These are phyloP conservation scores for Motacilla tschutschensis DNA, from an alignment of 2,113 vertebrate species.

Conservation along the genomic window DNA sequence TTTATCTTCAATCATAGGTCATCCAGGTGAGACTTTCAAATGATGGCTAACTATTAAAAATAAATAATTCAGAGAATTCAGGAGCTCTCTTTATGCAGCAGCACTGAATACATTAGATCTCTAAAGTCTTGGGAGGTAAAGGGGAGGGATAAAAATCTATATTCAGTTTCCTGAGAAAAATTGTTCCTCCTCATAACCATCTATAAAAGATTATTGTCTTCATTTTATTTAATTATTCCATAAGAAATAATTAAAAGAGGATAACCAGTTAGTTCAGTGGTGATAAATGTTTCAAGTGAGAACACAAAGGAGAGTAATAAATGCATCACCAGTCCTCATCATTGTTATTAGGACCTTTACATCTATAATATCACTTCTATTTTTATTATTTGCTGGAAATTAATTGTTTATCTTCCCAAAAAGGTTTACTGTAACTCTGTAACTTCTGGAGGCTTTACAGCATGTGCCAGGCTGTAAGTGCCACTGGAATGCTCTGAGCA, in stretches of 20 bases:
- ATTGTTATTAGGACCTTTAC: conserved; percentile 43
- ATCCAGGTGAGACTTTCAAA: conserved; percentile 44
- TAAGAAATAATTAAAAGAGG: conserved; percentile 71
- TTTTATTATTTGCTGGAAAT: conserved; percentile 65
- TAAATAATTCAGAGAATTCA: conserved; percentile 49
- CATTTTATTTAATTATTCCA: conserved; percentile 73
- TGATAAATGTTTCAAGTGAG: conserved; percentile 60
- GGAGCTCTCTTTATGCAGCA: background rate
- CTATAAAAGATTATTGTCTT: conserved; percentile 73
- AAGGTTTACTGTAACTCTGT: conserved; percentile 26
- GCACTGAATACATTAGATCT: background rate
- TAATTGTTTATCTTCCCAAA: conserved; percentile 44
- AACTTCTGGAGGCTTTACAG: background rate
- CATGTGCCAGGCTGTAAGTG: background rate
- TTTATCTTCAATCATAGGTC: conserved; percentile 36
- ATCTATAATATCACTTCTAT: conserved; percentile 53
- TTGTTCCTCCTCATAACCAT: conserved; percentile 56
- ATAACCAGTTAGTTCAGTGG: conserved; percentile 52
- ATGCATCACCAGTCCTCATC: conserved; percentile 32
- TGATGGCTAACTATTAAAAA: conserved; percentile 46
- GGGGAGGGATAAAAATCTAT: background rate
- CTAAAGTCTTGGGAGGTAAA: background rate
- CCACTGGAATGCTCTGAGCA: background rate
- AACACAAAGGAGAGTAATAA: conserved; percentile 66
- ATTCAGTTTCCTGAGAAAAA: conserved; percentile 39